phyloP scores from a whole-genome alignment of 1,140 invertebrate species.

The Pinna nobilis region DNA sequence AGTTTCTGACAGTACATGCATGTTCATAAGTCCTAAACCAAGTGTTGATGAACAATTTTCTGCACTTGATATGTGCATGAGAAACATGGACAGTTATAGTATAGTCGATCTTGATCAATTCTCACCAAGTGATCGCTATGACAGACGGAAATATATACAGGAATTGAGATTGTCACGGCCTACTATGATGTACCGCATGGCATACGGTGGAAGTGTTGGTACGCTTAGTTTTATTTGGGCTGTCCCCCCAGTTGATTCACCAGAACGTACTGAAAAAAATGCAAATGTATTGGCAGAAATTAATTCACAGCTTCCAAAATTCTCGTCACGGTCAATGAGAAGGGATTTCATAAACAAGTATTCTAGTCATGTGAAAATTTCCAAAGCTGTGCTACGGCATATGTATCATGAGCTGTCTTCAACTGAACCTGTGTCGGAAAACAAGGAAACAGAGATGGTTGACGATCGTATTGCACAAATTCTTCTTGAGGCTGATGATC shows the following conservation, averaged over 20 bases:
- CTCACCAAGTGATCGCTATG: slow-evolving; percentile 12
- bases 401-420: slow-evolving; percentile 25
- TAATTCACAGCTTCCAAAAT: slow-evolving; percentile 8
- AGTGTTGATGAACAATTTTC: too few relatives aligned
- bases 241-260: slow-evolving; percentile 8
- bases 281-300: neutral
- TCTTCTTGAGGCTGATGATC: slow-evolving; percentile 17
- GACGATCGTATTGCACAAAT: slow-evolving; percentile 3
- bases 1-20: too few relatives aligned
- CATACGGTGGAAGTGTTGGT: slow-evolving; percentile 24
- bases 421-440: neutral
- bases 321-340: slow-evolving; percentile 23
- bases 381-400: slow-evolving; percentile 15
- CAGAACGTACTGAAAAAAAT: slow-evolving; percentile 9
- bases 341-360: slow-evolving; percentile 24
- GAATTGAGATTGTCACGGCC: slow-evolving; percentile 1
- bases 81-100: neutral
- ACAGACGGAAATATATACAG: slow-evolving; percentile 20
- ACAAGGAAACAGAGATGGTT: neutral
- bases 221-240: slow-evolving; percentile 27
- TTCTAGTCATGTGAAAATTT: slow-evolving; percentile 18
- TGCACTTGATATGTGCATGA: too few relatives aligned
- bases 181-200: slow-evolving; percentile 25
- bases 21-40: too few relatives aligned
- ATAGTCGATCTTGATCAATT: slow-evolving; percentile 15